phyloP scores from a whole-genome alignment of 2,888 invertebrate species.

The Spodoptera picta region DNA sequence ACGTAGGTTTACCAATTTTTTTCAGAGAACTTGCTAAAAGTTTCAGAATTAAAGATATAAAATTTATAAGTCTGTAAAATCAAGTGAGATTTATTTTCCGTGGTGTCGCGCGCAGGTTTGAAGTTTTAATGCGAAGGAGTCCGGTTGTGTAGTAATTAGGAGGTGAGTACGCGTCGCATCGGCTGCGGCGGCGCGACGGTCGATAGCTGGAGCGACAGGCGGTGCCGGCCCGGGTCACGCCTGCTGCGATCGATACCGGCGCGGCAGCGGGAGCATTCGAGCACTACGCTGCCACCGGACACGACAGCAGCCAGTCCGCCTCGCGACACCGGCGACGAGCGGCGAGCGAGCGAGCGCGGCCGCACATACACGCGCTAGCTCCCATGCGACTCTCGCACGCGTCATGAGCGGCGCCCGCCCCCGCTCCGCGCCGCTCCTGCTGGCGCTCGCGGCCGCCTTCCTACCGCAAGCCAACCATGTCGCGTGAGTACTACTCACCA shows the following conservation, averaged over 20 bases:
- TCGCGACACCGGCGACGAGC: constrained; percentile 71
- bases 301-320: constrained; percentile 73
- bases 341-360: constrained; percentile 51
- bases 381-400: constrained; percentile 82
- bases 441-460: constrained; percentile 89
- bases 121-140: constrained; percentile 76
- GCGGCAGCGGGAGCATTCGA: constrained; percentile 80
- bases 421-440: constrained; percentile 89
- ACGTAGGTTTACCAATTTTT: background rate
- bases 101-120: constrained; percentile 70
- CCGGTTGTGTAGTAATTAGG: constrained; percentile 74
- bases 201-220: constrained; percentile 82
- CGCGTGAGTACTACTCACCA: constrained; percentile 86
- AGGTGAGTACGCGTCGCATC: constrained; percentile 78
- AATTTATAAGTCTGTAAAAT: constrained; percentile 41
- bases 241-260: constrained; percentile 75
- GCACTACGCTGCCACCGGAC: constrained; percentile 70
- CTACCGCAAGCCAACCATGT: constrained; percentile 89
- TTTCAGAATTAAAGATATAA: constrained; percentile 16
- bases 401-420: constrained; percentile 88
- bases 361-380: constrained; percentile 64
- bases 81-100: constrained; percentile 61
- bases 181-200: constrained; percentile 81
- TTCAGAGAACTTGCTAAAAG: background rate
- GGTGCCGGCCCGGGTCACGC: constrained; percentile 84